A percentile compares a stretch with the other conserved stretches of the same genome.
phyloP scores from a whole-genome alignment of 2,113 vertebrate species.

The Microtus oregoni region DNA sequence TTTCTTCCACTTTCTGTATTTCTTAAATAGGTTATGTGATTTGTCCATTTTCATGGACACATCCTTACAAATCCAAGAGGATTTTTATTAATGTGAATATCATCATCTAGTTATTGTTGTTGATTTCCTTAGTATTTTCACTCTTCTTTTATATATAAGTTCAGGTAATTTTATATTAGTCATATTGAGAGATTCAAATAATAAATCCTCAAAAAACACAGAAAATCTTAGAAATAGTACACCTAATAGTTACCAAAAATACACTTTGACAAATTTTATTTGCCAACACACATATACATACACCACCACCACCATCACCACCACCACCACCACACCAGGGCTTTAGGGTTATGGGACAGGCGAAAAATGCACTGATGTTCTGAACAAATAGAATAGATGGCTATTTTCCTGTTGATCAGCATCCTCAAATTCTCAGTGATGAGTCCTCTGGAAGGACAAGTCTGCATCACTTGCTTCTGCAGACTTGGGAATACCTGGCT shows the following conservation, averaged over 20 bases:
- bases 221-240: not conserved
- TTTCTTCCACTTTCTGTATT: not conserved
- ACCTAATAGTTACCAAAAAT: not conserved
- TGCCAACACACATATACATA: rapidly evolving
- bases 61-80: slow-evolving; percentile 7
- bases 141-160: slow-evolving; percentile 15
- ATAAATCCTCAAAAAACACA: not conserved
- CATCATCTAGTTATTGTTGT: not conserved
- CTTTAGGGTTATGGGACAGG: not conserved
- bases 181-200: not conserved
- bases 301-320: too few species aligned
- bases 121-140: not conserved
- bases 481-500: not conserved
- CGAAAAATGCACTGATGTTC: rapidly evolving
- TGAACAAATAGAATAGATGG: not conserved
- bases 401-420: not conserved
- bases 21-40: slow-evolving; percentile 26
- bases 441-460: not conserved
- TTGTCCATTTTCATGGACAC: slow-evolving; percentile 1
- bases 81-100: not conserved
- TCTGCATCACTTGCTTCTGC: not conserved
- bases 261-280: not conserved
- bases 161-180: not conserved
- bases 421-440: not conserved
- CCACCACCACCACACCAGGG: too few species aligned